A percentile compares a stretch with the other conserved stretches of the same genome.
These are phyloP conservation scores for Phodopus roborovskii DNA, from an alignment of 2,113 vertebrate species.

Conservation along the genomic window DNA sequence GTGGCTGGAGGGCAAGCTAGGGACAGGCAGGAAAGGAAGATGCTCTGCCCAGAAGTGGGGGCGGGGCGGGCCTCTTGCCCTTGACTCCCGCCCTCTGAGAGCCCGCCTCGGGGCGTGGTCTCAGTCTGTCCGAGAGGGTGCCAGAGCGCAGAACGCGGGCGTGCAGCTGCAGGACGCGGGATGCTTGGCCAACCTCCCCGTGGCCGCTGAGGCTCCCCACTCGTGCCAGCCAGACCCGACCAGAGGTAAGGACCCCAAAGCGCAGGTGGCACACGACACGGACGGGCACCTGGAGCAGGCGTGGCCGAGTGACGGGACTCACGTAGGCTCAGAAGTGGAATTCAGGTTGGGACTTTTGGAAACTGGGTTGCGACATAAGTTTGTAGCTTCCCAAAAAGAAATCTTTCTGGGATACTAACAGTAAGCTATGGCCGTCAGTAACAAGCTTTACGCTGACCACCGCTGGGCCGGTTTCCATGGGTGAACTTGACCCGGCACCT, in stretches of 20 bases:
- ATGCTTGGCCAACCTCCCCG: neutral
- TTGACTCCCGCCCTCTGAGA: slow-evolving; percentile 23
- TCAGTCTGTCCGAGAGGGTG: slow-evolving; percentile 6
- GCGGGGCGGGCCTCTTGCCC: neutral
- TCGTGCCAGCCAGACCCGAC: too few relatives aligned
- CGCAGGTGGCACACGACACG: neutral
- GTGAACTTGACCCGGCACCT: neutral
- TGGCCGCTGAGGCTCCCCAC: neutral
- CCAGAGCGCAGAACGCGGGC: rapidly evolving
- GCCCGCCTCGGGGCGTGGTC: slow-evolving; percentile 48
- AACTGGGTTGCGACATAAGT: neutral
- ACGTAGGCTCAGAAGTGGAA: neutral
- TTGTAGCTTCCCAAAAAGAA: neutral
- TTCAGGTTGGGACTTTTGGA: neutral
- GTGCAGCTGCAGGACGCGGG: neutral
- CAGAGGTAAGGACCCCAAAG: slow-evolving; percentile 63
- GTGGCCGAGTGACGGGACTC: neutral
- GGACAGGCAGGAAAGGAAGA: slow-evolving; percentile 54
- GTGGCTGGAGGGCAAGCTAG: neutral
- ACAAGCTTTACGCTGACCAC: neutral
- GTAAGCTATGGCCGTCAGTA: neutral
- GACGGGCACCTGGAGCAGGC: neutral
- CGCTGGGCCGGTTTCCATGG: neutral
- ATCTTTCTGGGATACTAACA: neutral
- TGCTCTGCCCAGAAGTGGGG: slow-evolving; percentile 54